Evolutionary conservation across 1,140 invertebrate genomes (phyloP), one percentile per base, ranked within the genome.

Genomic region (Cataglyphis hispanica): DNA sequence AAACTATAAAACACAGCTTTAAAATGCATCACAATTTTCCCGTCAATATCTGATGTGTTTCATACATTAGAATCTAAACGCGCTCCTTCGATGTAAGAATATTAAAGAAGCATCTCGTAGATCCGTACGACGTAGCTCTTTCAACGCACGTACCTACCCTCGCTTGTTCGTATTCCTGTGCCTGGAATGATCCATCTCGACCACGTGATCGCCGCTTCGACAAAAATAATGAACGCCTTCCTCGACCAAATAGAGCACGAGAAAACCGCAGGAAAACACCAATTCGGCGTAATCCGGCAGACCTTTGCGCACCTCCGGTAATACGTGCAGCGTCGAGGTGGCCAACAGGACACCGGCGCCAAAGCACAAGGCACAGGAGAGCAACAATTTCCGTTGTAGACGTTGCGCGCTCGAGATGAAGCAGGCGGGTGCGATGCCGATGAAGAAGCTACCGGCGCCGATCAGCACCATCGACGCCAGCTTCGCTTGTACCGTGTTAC

Each of bases 301-400:
- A 69, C 94, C 94, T 70, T 96, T 95, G 78, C 95, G 95, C 11
- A 97, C 96, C 94, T 98, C 98, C 22, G 98, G 98, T 56, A 98
- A 94, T 94, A 98, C 97, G 93, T 98, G 98, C 3, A 98, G 95
- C 53, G 98, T 93, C 27, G 97, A 97, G 0, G 98, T 98, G 0
- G 97, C 97, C 22, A 99, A 93, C 40, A 99, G 96, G 8, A 99
- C 98, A 0, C 98, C 98, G 4, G 97, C 98, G 31, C 98, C 98
- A 87, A 98, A 98, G 91, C 98, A 98, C 0, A 98, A 95, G 11
- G 98, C 92, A 16, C 96, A 95, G 10, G 97, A 97, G 11, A 97
- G 95, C 4, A 96, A 89, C 3, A 97, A 89, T n/a, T 96, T 96
- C 11, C 60, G 84, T 19, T 90, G 87, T 64, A 96, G 95, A 74